Conservation (phyloP, 2,888 invertebrate species). For the Acrobasis consociella region DNA sequence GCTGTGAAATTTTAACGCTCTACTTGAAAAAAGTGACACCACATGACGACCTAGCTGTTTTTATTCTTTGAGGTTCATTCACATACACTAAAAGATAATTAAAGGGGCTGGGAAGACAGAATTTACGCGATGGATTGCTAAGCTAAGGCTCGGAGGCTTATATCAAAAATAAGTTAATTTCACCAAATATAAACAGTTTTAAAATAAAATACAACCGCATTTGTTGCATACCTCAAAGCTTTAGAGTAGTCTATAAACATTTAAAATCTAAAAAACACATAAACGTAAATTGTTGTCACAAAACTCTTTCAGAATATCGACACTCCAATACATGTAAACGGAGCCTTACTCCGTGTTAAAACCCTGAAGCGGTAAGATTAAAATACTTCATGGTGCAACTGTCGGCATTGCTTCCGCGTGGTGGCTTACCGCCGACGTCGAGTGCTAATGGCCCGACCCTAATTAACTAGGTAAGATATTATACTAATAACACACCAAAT, state of each 20-base stretch:
- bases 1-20: conserved; percentile 74
- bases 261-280: no score
- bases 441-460: conserved; percentile 47
- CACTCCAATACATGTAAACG: background rate
- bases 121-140: no score
- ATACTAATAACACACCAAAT: no score
- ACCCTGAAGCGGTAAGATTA: conserved; percentile 63
- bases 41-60: conserved; percentile 56
- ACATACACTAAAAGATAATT: background rate
- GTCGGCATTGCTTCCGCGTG: conserved; percentile 58
- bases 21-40: conserved; percentile 70
- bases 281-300: no score
- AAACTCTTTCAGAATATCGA: no score
- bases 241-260: no score
- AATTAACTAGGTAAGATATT: conserved; percentile 40
- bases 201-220: no score
- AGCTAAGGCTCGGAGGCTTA: no score
- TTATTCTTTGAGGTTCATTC: conserved; percentile 51
- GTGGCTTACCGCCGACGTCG: conserved; percentile 31
- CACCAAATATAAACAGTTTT: no score
- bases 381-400: conserved; percentile 73
- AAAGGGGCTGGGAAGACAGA: no score
- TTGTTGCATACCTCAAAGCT: no score
- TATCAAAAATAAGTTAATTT: no score
- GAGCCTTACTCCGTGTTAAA: conserved; percentile 37